Conservation (phyloP, 1,140 invertebrate species). For the Drosophila watanabei region DNA sequence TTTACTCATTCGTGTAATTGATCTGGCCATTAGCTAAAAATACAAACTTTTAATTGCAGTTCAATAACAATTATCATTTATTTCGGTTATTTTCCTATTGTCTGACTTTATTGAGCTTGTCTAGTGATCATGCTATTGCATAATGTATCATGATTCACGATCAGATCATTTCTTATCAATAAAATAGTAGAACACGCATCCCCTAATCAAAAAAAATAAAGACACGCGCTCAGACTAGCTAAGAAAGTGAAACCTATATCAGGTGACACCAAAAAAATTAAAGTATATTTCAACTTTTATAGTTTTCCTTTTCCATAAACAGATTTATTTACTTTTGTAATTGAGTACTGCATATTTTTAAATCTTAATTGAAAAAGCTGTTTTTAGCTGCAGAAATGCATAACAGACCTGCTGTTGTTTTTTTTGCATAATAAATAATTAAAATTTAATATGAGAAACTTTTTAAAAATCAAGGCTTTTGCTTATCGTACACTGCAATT, state of each 20-base stretch:
- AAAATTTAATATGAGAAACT: neutral
- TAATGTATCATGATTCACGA: slow-evolving; percentile 22
- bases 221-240: neutral
- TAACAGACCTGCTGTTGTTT: neutral
- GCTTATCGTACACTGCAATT: slow-evolving; percentile 23
- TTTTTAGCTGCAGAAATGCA: neutral
- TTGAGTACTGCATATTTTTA: neutral
- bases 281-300: neutral
- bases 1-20: slow-evolving; percentile 10
- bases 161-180: slow-evolving; percentile 46
- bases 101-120: neutral
- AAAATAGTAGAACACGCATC: slow-evolving; percentile 16
- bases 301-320: neutral
- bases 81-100: slow-evolving; percentile 14
- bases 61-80: slow-evolving; percentile 14
- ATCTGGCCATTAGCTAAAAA: neutral
- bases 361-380: neutral
- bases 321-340: slow-evolving; percentile 9
- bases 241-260: slow-evolving; percentile 16
- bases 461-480: neutral
- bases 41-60: slow-evolving; percentile 14
- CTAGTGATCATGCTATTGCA: slow-evolving; percentile 36
- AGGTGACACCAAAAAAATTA: slow-evolving; percentile 16
- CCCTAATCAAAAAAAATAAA: slow-evolving; percentile 7
- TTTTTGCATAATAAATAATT: slow-evolving; percentile 21